Conservation (phyloP, 2,797 vertebrate species). For the Dendrocincla fuliginosa region DNA sequence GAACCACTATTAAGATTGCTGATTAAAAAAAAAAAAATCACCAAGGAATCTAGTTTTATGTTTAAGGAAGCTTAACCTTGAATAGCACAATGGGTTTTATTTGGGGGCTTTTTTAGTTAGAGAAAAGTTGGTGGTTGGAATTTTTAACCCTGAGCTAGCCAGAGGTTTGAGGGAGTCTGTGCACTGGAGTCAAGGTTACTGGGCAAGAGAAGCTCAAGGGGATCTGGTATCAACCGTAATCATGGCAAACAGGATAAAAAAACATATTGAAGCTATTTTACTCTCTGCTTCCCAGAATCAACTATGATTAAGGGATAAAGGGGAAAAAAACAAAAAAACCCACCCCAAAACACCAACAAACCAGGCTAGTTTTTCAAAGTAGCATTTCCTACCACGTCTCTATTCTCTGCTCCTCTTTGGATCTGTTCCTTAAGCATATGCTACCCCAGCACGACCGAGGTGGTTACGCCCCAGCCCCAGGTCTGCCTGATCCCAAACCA, state of each 20-base stretch:
- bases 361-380: neutral
- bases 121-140: conserved; percentile 67
- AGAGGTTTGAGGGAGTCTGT: neutral
- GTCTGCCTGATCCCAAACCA: neutral
- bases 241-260: neutral
- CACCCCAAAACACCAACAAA: neutral
- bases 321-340: neutral
- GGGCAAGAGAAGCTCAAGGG: neutral
- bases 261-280: neutral
- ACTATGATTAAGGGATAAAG: neutral
- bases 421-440: neutral
- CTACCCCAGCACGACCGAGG: accelerated
- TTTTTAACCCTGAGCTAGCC: conserved; percentile 69
- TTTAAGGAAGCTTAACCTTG: conserved; percentile 73
- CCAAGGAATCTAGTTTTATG: conserved; percentile 68
- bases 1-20: conserved; percentile 59
- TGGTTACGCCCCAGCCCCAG: neutral
- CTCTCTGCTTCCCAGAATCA: neutral
- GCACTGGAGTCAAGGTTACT: neutral
- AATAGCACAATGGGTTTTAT: conserved; percentile 67
- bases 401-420: neutral
- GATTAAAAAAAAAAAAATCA: conserved; percentile 38
- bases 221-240: neutral
- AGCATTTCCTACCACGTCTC: neutral
- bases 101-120: conserved; percentile 56